Conservation (phyloP, 1,140 invertebrate species). For the Ceratina australensis region DNA sequence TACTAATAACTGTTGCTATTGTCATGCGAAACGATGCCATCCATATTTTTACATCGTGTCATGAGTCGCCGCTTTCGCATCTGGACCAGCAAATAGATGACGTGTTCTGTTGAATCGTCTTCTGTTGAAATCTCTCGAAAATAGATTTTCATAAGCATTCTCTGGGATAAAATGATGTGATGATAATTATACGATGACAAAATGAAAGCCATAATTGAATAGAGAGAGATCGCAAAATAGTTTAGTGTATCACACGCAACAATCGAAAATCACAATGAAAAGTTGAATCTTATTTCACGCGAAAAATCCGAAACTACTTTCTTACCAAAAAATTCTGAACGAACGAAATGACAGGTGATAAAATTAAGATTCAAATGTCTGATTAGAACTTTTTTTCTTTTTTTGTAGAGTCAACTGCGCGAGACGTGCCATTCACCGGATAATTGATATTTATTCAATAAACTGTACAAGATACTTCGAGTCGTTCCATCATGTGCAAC, state of each 20-base stretch:
- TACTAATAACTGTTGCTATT: not conserved
- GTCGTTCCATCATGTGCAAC: slow-evolving; percentile 7
- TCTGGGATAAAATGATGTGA: no score
- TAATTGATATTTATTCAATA: slow-evolving; percentile 10
- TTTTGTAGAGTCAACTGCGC: slow-evolving; percentile 1
- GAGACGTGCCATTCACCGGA: not conserved
- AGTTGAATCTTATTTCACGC: no score
- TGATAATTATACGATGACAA: no score
- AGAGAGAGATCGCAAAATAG: no score
- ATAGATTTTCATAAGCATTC: not conserved
- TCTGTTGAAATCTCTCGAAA: not conserved
- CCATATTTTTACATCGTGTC: not conserved
- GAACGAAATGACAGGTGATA: not conserved
- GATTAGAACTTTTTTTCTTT: not conserved
- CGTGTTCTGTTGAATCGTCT: not conserved
- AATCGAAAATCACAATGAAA: no score
- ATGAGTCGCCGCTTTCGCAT: not conserved
- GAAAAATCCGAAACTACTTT: no score
- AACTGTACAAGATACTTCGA: not conserved
- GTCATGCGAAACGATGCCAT: not conserved
- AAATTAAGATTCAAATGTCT: not conserved
- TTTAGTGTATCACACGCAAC: no score
- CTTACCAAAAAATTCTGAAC: no score
- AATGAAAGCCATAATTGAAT: no score
- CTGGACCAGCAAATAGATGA: not conserved